Evolutionary conservation across 2,113 vertebrate genomes (phyloP).

Genomic region (Chaetodon trifascialis): DNA sequence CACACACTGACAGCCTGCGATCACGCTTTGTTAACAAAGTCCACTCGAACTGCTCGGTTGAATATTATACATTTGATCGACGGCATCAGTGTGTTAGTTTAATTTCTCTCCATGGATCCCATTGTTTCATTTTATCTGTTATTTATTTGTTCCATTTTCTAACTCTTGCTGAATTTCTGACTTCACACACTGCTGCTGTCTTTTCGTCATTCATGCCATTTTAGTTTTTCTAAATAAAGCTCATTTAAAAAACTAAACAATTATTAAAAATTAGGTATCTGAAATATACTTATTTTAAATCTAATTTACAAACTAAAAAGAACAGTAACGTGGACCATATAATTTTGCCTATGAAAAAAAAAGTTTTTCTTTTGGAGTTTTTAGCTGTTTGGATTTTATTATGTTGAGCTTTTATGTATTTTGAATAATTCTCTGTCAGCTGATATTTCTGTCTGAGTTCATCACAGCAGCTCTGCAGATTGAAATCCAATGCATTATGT

Average conservation of each 20-base stretch:
- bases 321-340: too few relatives aligned
- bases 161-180: neutral
- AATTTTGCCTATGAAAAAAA: neutral
- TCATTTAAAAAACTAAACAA: too few relatives aligned
- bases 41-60: neutral
- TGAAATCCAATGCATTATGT: neutral
- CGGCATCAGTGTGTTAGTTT: neutral
- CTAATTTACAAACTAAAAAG: neutral
- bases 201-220: neutral
- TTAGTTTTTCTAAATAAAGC: neutral
- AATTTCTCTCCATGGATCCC: neutral
- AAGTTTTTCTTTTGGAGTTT: neutral
- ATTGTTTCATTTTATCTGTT: neutral
- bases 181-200: neutral
- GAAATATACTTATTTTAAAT: too few relatives aligned
- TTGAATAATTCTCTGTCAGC: neutral
- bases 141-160: neutral
- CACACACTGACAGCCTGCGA: conserved; percentile 13
- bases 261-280: neutral
- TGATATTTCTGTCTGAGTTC: neutral
- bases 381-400: neutral
- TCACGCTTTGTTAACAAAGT: conserved; percentile 12
- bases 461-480: neutral
- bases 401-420: neutral
- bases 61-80: neutral